phyloP scores from a whole-genome alignment of 2,888 invertebrate genomes.

The Sphaerophoria taeniata region DNA sequence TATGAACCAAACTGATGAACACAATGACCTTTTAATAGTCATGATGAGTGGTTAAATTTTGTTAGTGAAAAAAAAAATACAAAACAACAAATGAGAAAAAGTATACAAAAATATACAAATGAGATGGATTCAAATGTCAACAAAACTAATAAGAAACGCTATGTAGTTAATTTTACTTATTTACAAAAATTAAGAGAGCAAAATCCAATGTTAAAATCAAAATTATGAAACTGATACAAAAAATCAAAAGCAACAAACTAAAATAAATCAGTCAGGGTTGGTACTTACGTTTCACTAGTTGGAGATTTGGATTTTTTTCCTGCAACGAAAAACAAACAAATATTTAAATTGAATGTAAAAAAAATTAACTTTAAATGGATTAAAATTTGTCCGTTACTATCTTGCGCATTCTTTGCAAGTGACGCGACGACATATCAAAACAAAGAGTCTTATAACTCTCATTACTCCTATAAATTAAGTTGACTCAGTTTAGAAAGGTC shows the following conservation, averaged over 20 bases:
- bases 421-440: too few relatives aligned
- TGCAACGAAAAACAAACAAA: constrained; percentile 77
- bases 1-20: constrained; percentile 34
- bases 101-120: constrained; percentile 46
- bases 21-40: constrained; percentile 5
- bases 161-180: constrained; percentile 65
- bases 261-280: neutral
- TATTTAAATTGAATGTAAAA: too few relatives aligned
- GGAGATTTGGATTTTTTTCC: constrained; percentile 81
- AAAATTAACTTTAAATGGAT: too few relatives aligned
- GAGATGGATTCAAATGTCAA: constrained; percentile 17
- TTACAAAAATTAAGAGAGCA: constrained; percentile 62
- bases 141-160: too few relatives aligned
- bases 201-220: constrained; percentile 42
- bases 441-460: too few relatives aligned
- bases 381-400: too few relatives aligned
- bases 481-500: too few relatives aligned
- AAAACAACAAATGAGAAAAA: constrained; percentile 27
- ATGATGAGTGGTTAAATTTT: neutral
- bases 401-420: too few relatives aligned
- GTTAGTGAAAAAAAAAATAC: constrained; percentile 16
- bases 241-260: constrained; percentile 9
- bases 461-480: too few relatives aligned
- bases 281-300: constrained; percentile 82
- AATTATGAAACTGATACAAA: constrained; percentile 36